These are phyloP conservation scores for Drosophila planitibia DNA, from an alignment of 2,888 invertebrate genomes.

Conservation along the genomic window DNA sequence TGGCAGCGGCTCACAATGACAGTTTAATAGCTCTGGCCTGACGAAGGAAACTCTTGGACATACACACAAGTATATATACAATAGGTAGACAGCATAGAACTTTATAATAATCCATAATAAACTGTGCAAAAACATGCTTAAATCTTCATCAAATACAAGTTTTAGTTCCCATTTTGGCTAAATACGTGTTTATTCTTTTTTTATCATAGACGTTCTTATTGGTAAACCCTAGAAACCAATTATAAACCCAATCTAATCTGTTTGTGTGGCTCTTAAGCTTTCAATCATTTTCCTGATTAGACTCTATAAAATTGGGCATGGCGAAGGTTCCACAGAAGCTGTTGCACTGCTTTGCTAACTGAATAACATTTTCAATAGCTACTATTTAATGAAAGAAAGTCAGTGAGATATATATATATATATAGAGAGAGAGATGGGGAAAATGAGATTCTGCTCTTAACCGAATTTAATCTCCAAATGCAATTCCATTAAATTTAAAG, in stretches of 20 bases:
- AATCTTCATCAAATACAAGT: background rate
- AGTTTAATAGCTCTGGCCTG: slow-evolving; percentile 10
- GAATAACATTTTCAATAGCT: background rate
- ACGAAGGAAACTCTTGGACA: background rate
- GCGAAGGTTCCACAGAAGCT: background rate
- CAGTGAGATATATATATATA: no score
- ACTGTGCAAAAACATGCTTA: no score
- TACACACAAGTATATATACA: background rate
- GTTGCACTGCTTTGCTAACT: background rate
- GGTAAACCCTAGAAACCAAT: background rate
- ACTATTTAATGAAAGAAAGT: background rate
- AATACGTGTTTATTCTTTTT: background rate
- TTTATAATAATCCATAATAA: background rate
- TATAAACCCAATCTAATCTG: background rate
- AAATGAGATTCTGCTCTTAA: slow-evolving; percentile 1
- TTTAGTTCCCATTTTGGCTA: background rate
- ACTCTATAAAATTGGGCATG: background rate
- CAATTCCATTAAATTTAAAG: slow-evolving; percentile 42
- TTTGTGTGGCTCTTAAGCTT: background rate
- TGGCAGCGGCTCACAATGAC: slow-evolving; percentile 3
- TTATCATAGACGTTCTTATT: background rate
- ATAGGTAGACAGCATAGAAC: background rate
- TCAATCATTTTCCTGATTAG: background rate
- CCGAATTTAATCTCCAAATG: slow-evolving; percentile 47
- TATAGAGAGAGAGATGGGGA: background rate